Base-by-base conservation (phyloP, 2,113 vertebrate genomes). In the Apodemus sylvaticus region DNA sequence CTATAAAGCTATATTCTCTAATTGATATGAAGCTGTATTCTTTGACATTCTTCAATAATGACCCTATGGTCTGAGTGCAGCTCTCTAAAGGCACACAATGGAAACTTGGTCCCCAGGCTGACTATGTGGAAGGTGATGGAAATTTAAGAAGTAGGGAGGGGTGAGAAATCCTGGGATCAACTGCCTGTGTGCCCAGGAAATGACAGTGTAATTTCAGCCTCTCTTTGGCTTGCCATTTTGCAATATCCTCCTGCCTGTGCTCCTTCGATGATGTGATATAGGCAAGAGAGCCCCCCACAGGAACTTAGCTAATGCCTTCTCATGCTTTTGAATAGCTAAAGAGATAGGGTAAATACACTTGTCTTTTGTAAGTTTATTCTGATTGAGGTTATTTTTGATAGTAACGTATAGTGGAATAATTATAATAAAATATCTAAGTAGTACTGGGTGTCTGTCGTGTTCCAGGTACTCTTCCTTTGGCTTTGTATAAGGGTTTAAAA, bases 381-480 rank as follows among this genome's bases (percentile, higher is more conserved):
- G 9, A 31, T 24, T 45, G 9, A n/a, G 36, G 26, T n/a, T n/a
- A 16, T 76, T 94, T 58, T 42, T 45, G 36, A 77, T 31, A 71
- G 5, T 13, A 88, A 79, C 22, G 26, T 42, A 51, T 62, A 62
- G 19, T 76, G 26, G 22, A n/a, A 20, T 62, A 39, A 64, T 51
- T 39, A 58, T 3, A 51, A n/a, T 31, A 86, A 73, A 48, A 48
- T 45, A 90, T 17, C 4, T 26, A 83, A 58, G 36, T 60, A n/a
- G 71, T 77, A 34, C 29, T 77, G 7, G 53, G 20, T 78, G 22
- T 51, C 89, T 76, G 42, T 55, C 55, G 36, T 45, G 48, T 73
- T 86, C 53, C 0, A 74, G 48, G 20, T 22, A 76, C n/a, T 58
- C 34, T 90, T 82, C 14, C 92, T 85, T 96, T n/a, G 86, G 74